phyloP scores from a whole-genome alignment of 1,140 invertebrate species.

The Ceratina calcarata region DNA sequence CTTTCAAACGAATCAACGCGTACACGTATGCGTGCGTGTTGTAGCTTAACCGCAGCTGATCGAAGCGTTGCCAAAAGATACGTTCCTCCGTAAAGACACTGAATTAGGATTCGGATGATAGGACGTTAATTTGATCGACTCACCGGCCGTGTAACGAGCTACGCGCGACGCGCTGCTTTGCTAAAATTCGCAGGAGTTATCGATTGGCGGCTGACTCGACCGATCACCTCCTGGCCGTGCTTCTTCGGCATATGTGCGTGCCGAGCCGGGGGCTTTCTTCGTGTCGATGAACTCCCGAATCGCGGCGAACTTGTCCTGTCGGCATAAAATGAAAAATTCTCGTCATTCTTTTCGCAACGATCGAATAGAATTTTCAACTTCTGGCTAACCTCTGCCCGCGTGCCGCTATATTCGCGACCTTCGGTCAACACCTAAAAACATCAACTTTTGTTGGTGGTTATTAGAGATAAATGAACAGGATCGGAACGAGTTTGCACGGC shows the following conservation, averaged over 20 bases:
- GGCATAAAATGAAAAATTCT: conserved; percentile 4
- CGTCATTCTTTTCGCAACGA: too few species aligned
- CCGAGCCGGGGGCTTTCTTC: not conserved
- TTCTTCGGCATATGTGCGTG: not conserved
- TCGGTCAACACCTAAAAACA: too few species aligned
- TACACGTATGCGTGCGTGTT: too few species aligned
- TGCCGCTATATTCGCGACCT: too few species aligned
- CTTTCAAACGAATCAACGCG: too few species aligned
- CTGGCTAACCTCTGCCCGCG: too few species aligned
- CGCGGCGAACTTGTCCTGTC: not conserved
- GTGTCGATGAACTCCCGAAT: conserved; percentile 40
- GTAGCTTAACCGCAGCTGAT: too few species aligned
- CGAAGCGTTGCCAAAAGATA: too few species aligned
- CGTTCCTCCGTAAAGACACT: not conserved
- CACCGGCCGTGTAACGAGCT: not conserved
- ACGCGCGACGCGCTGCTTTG: not conserved
- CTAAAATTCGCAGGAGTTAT: not conserved
- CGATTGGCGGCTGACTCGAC: not conserved
- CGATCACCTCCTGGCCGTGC: not conserved
- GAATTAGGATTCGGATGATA: not conserved
- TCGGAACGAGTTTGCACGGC: too few species aligned
- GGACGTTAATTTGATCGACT: not conserved
- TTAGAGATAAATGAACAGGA: too few species aligned
- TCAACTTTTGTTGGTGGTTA: too few species aligned
- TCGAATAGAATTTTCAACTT: too few species aligned